Evolutionary conservation across 2,113 vertebrate species (phyloP), one percentile per base, ranked within the genome.

Genomic region (Ramphastos sulfuratus): DNA sequence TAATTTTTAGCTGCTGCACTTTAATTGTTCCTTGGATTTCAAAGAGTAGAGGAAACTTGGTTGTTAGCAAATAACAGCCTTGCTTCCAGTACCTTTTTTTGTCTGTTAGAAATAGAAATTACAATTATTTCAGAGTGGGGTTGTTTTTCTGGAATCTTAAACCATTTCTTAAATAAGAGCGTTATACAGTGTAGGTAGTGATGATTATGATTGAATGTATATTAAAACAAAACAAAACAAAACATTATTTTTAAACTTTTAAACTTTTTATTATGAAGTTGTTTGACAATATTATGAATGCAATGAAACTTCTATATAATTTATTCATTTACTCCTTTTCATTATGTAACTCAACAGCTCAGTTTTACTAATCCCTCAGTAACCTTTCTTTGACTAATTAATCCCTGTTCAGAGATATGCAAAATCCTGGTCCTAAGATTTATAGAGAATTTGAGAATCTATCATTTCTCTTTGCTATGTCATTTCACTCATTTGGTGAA

Each of bases 1-100:
- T 97, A 94, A 97, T 97, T 97, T 96, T 97, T 87, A 92, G 95
- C 91, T 96, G 74, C 77, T 93, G 80, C 81, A 96, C 24, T 94
- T 96, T 95, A 98, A 97, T 94, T 95, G 74, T 96, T 86, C 84
- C 64, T 94, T 92, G 90, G 54, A 89, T 97, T 97, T 97, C 76
- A 94, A 58, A 82, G 63, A 92, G 19, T 85, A 66, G 18, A 85
- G 91, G 71, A 95, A 93, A 92, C 21, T 90, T 28, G 27, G 7
- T 28, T 96, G 54, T 73, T 94, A 89, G 54, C 31, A 96, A 95
- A 92, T 27, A 66, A 20, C 79, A 50, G n/a, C 15, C 60, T 77
- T 74, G 27, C 16, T 85, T 65, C 28, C 82, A 21, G 92, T 71
- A 94, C 54, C 58, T 94, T 83, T 55, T 79, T 28, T 61, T 80